Percentiles rank a stretch among this genome's conserved stretches.
Conservation (phyloP, 2,888 invertebrate genomes). For the Proisotoma minuta region DNA sequence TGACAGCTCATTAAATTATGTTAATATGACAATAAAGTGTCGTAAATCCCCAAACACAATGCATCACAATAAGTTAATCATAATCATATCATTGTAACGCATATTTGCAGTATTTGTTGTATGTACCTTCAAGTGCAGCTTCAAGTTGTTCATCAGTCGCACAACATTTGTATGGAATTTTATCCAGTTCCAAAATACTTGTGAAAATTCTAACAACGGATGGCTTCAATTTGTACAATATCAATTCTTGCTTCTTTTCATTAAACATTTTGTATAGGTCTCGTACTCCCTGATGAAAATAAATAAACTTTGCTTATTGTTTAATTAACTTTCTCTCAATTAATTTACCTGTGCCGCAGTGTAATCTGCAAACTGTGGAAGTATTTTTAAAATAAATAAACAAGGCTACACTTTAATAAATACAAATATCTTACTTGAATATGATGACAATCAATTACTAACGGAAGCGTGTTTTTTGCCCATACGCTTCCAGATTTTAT, state of each 20-base stretch:
- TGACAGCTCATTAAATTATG: too few relatives aligned
- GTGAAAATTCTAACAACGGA: constrained; percentile 42
- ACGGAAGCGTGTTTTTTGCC: constrained; percentile 62
- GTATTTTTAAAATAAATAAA: too few relatives aligned
- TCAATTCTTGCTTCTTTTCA: constrained; percentile 38
- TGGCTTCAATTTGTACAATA: constrained; percentile 45
- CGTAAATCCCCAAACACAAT: too few relatives aligned
- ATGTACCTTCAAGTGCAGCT: constrained; percentile 61
- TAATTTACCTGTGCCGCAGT: constrained; percentile 68
- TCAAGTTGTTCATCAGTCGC: constrained; percentile 60
- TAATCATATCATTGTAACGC: too few relatives aligned
- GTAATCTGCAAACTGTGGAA: constrained; percentile 82
- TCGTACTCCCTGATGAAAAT: constrained; percentile 37
- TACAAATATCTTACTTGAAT: too few relatives aligned
- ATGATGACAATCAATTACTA: constrained; percentile 81
- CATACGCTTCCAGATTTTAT: constrained; percentile 65
- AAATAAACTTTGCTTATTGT: too few relatives aligned
- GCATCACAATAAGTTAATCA: too few relatives aligned
- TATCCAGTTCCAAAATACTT: constrained; percentile 37
- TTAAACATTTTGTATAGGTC: constrained; percentile 44
- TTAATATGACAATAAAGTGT: too few relatives aligned
- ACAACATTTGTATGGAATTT: constrained; percentile 60
- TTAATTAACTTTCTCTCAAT: constrained; percentile 3
- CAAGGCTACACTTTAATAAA: too few relatives aligned
- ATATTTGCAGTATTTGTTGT: too few relatives aligned